Percentiles rank a stretch among this genome's conserved stretches.
Conservation (phyloP, 2,888 invertebrate species). For the Synanthedon formicaeformis region DNA sequence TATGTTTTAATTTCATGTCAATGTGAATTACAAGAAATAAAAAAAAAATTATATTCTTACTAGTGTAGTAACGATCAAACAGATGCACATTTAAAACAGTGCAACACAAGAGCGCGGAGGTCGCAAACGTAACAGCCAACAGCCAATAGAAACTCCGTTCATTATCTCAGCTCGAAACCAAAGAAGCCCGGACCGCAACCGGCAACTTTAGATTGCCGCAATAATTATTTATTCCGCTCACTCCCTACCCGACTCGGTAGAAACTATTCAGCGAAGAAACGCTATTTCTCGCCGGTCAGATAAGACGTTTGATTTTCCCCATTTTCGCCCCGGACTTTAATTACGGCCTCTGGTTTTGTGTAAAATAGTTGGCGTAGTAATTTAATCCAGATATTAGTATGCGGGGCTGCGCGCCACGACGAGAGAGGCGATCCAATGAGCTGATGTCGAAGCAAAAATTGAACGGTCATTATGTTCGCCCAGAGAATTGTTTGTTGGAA, state of each 20-base stretch:
- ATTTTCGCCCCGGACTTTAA: constrained; percentile 65
- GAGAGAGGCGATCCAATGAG: constrained; percentile 24
- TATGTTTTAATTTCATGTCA: no score
- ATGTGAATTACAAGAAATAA: no score
- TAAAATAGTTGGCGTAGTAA: constrained; percentile 68
- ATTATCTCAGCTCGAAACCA: constrained; percentile 33
- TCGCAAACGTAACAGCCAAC: constrained; percentile 26
- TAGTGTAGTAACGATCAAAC: no score
- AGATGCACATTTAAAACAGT: no score
- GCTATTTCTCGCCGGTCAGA: constrained; percentile 66
- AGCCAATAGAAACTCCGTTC: constrained; percentile 50
- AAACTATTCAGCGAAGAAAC: constrained; percentile 66
- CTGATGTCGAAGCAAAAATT: constrained; percentile 1
- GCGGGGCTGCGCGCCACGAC: constrained; percentile 47
- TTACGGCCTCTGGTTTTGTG: constrained; percentile 68
- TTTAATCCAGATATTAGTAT: constrained; percentile 65
- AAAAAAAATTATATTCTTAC: no score
- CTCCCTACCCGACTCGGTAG: constrained; percentile 48
- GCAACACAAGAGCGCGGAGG: constrained; percentile 2
- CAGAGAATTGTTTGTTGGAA: background rate
- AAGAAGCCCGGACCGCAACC: constrained; percentile 29
- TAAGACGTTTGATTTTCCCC: constrained; percentile 68
- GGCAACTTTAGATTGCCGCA: constrained; percentile 59
- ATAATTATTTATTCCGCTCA: constrained; percentile 71
- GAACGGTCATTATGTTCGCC: background rate